phyloP scores from a whole-genome alignment of 2,797 vertebrate genomes.

The Dipus sagitta region DNA sequence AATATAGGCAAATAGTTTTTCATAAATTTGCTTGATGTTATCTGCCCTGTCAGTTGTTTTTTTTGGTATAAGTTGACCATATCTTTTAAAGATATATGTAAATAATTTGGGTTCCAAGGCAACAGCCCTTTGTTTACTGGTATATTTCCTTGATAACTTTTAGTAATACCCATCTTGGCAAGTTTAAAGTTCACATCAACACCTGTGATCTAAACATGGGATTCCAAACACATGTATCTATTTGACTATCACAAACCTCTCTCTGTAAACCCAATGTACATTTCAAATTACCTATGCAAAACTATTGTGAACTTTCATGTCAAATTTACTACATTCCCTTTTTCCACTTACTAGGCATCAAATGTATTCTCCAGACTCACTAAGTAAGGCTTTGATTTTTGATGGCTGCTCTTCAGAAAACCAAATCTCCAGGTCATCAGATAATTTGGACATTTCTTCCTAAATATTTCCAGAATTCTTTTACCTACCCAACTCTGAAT shows the following conservation, averaged over 20 bases:
- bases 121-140: not conserved
- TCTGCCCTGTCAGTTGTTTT: not conserved
- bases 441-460: not conserved
- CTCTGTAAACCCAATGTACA: not conserved
- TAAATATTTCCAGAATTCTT: not conserved
- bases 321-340: not conserved
- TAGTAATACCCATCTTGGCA: not conserved
- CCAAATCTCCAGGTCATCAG: not conserved
- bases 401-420: not conserved
- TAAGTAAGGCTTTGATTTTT: not conserved
- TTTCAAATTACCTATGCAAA: not conserved
- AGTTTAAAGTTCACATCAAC: not conserved
- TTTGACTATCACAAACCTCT: not conserved
- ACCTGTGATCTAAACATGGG: not conserved
- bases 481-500: not conserved
- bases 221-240: not conserved
- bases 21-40: not conserved
- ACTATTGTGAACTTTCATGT: not conserved
- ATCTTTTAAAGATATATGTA: not conserved
- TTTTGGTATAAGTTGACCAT: no score
- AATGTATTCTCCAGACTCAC: not conserved
- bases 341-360: not conserved
- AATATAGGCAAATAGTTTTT: not conserved
- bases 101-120: not conserved
- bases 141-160: not conserved